phyloP scores from a whole-genome alignment of 2,797 vertebrate species.

The Cirrhinus molitorella region DNA sequence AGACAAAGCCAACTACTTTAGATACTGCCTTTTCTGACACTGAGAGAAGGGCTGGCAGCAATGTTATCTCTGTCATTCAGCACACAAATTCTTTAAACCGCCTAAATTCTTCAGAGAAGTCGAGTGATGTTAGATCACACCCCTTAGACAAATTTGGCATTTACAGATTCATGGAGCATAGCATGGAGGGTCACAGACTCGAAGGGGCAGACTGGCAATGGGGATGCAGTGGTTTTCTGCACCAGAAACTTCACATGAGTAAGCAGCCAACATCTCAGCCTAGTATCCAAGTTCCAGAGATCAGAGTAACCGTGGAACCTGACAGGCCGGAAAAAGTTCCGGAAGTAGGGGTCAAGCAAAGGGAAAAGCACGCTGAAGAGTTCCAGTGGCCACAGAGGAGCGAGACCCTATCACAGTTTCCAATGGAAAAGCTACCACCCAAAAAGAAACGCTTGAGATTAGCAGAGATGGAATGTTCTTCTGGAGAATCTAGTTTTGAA shows the following conservation, averaged over 20 bases:
- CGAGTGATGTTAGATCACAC: constrained; percentile 79
- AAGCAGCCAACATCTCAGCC: constrained; percentile 93
- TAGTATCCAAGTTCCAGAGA: constrained; percentile 98
- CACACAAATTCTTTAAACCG: constrained; percentile 96
- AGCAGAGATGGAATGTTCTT: constrained; percentile 96
- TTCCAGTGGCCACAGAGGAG: constrained; percentile 99
- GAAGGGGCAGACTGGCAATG: constrained; percentile 74
- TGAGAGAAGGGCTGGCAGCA: constrained; percentile 86
- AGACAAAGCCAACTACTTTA: constrained; percentile 82
- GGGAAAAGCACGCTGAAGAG: constrained; percentile 91
- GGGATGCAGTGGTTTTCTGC: constrained; percentile 70
- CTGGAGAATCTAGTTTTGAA: constrained; percentile 97
- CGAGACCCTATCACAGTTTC: constrained; percentile 98
- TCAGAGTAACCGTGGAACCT: constrained; percentile 96
- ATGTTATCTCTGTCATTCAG: constrained; percentile 99
- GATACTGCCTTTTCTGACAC: constrained; percentile 80
- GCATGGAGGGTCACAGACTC: constrained; percentile 69
- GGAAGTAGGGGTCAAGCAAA: constrained; percentile 87
- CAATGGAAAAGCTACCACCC: constrained; percentile 95
- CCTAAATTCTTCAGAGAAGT: constrained; percentile 84
- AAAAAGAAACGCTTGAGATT: constrained; percentile 98
- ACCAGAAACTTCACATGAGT: constrained; percentile 82
- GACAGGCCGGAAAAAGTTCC: constrained; percentile 92
- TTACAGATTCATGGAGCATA: constrained; percentile 71
- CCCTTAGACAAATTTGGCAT: constrained; percentile 46